Base-by-base conservation (phyloP, 92 coral and sea anemone genomes). In the Zoanthus sociatus region DNA sequence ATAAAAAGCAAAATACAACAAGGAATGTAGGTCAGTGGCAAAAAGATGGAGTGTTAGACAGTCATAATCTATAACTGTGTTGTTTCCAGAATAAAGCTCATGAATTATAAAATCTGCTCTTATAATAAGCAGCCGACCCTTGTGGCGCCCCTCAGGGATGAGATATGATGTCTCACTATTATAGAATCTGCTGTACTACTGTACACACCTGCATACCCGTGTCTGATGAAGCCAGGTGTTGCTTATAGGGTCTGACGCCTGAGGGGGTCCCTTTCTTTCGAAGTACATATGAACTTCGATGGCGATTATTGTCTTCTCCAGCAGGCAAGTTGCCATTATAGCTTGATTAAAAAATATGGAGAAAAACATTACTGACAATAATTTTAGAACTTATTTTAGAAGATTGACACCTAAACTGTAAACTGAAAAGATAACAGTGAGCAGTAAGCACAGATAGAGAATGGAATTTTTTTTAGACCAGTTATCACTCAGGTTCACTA, bases 161-260 rank as follows among this genome's bases (percentile, higher is more conserved):
- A 81, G 85, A 63, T 63, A 63, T 48, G 85, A 81, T 64, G 58
- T 81, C 85, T 81, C 85, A 81, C 73, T 69, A 26, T 69, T 26
- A 26, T 26, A 26, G n/a, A 50, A 18, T 26, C 6, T 3, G 45
- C 45, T 2, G 51, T 47, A 51, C 66, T 53, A 17, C 30, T 68
- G 20, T 53, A 89, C 94, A 88, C 92, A 91, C 98, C 96, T 94
- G 93, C 90, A 89, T 93, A 31, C 98, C 98, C 54, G 93, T 89
- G 61, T 91, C 88, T 26, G 98, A 94, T 8, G 94, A 90, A 83
- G 98, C 98, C 88, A 91, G 87, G 89, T 94, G 96, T 78, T 93
- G 92, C 76, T 91, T 91, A 85, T 63, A 94, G 88, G 98, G 98
- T 86, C 89, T 94, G 81, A 94, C 98, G 71, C 98, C 98, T 60